Evolutionary conservation across 2,888 invertebrate species (phyloP), one percentile per base, ranked within the genome.

Genomic region (Sipha maydis): DNA sequence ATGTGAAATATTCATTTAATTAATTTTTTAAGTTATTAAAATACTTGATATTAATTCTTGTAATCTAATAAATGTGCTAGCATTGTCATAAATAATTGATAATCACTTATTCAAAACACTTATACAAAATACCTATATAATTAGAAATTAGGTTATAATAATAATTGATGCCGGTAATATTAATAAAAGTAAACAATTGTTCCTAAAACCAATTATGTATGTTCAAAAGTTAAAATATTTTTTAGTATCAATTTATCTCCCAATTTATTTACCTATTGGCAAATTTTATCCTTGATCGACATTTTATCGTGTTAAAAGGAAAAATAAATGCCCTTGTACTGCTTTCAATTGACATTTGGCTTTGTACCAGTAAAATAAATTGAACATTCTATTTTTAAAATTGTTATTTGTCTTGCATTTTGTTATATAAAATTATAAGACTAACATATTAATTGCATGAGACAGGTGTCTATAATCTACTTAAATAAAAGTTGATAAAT

Each of bases 261-360:
- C 21, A 8, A 38, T 25, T 41, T 38, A 5, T 76, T 76, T 31
- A 5, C 3, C 9, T 31, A 71, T 61, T 61, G 34, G 21, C 17
- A 77, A 85, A 8, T 69, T 48, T 76, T 56, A 76, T 21, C 28
- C 21, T n/a, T 67, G 14, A 67, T 77, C 3, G 7, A 85, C 1
- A 69, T 85, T 31, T 41, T 54, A 25, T 76, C 19, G 21, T 67
- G 21, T 28, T 61, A 85, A 69, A n/a, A 78, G 9, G 41, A 56
- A 80, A 88, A 88, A 41, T 75, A 75, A 80, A 88, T 82, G 86
- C 28, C 86, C 86, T 88, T 88, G 86, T 41, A 80, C 56, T 19
- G 38, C 56, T 80, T 80, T 86, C 54, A 73, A 38, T 80, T 38
- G 0, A 56, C 1, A 41, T 56, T 80, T 88, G 86, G 86, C 86